Evolutionary conservation across 2,888 invertebrate species (phyloP), one percentile per base, ranked within the genome.

Genomic region (Xylophagus ater): DNA sequence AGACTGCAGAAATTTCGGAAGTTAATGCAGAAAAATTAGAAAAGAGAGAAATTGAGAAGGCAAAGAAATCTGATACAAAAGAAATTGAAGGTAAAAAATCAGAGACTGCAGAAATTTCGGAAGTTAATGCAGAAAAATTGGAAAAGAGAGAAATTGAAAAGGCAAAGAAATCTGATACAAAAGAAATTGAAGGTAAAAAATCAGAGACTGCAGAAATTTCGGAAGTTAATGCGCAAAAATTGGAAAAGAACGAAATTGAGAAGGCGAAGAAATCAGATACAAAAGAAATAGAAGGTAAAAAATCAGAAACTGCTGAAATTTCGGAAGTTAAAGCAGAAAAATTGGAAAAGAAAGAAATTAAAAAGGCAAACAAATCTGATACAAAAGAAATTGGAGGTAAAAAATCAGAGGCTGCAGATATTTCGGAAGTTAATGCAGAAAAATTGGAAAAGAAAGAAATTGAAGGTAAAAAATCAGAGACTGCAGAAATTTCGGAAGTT

Each of bases 341-440:
- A 24, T 15, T 23, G 19, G 12, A 34, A 19, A 18, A 40, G 21
- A 32, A 42, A 24, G 30, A 47, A 42, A 32, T 31, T 7, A 43
- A 52, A 38, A 43, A 49, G 26, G 37, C 45, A 31, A 41, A 40
- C 13, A 35, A 52, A 42, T 47, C 46, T 9, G 49, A 54, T 41
- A 45, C 43, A n/a, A n/a, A n/a, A 28, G 28, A n/a, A 9, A 8
- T n/a, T 48, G 31, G 39, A 38, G 44, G 43, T 45, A 34, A 44
- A 2, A 40, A 47, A 31, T 40, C 33, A 6, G 46, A 34, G 36
- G 34, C n/a, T n/a, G n/a, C n/a, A n/a, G n/a, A n/a, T n/a, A n/a
- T n/a, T n/a, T n/a, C 1, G 43, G 44, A 17, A 10, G 28, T 39
- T 32, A 4, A 29, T 28, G 33, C 5, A 35, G 26, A 10, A 9